Percentiles rank a stretch among this genome's conserved stretches.
phyloP scores from a whole-genome alignment of 1,140 invertebrate species.

The Pseudachorutes palmiensis region DNA sequence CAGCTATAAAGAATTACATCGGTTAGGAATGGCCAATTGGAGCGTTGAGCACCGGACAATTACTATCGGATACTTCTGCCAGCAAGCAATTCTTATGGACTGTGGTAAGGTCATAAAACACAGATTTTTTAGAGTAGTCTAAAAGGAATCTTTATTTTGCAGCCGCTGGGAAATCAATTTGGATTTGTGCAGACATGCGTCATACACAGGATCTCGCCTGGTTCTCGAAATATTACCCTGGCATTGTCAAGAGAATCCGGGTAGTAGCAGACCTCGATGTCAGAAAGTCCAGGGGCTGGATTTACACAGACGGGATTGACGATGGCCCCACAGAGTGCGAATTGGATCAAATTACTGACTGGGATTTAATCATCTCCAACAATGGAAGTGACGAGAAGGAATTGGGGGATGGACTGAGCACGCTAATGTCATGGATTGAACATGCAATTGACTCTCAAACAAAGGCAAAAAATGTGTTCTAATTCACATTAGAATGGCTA shows the following conservation, averaged over 20 bases:
- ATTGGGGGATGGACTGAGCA: conserved; percentile 15
- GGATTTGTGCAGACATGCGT: conserved; percentile 85
- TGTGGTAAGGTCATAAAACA: conserved; percentile 47
- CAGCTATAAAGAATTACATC: conserved; percentile 78
- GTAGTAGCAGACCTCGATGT: conserved; percentile 58
- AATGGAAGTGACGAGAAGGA: conserved; percentile 39
- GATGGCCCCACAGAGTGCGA: conserved; percentile 65
- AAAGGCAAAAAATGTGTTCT: background rate
- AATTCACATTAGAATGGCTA: no score
- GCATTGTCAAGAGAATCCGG: conserved; percentile 56
- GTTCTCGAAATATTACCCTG: conserved; percentile 62
- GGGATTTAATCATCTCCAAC: conserved; percentile 55
- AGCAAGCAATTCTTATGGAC: conserved; percentile 59
- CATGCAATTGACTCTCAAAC: background rate
- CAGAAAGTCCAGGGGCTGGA: conserved; percentile 63
- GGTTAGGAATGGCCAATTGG: conserved; percentile 83
- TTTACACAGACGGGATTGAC: conserved; percentile 52
- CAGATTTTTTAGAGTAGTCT: background rate
- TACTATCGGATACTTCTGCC: conserved; percentile 83
- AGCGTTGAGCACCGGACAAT: conserved; percentile 68
- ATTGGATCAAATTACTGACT: conserved; percentile 54
- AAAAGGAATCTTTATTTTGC: conserved; percentile 39
- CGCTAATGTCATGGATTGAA: conserved; percentile 19
- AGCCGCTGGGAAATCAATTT: conserved; percentile 44
- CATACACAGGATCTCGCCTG: conserved; percentile 75